Base-by-base conservation (phyloP, 2,113 vertebrate species). In the Aegotheles bennettii region DNA sequence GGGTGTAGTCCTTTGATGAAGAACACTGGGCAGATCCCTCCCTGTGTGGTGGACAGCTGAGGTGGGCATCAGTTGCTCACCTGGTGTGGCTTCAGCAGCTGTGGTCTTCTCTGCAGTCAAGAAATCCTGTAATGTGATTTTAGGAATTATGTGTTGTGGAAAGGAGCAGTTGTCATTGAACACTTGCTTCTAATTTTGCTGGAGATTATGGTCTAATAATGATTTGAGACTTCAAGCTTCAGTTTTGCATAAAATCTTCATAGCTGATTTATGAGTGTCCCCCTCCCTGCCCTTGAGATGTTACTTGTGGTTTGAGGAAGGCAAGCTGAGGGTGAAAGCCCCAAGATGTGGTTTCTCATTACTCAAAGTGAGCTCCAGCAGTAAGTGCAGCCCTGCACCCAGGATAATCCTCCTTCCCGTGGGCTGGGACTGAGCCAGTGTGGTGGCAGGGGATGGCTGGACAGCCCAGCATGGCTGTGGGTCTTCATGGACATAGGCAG, bases 11-110 rank as follows among this genome's bases (percentile, higher is more conserved):
- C 8, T 87, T n/a, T 87, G 31, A 56, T 40, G 59, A 81, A 50
- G 31, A 82, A 3, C 4, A 2, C 68, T 59, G 29, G 28, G 11
- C n/a, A 56, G 5, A 45, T 68, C 25, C 21, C 25, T 48, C 6
- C 23, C 21, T 59, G 21, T 6, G 2, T 0, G 0, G 18, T n/a
- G 45, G 21, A 9, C n/a, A 73, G 5, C n/a, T 13, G 11, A 29
- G 31, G 0, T 45, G 42, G 16, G 2, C 29, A 48, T 69, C 40
- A 69, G 33, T 61, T 47, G 26, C 85, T 71, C 28, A 15, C 35
- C 40, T 43, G 7, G 28, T 4, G 4, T 69, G 63, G 9, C 23
- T 73, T 76, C 38, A 35, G 25, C 53, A 48, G 4, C 51, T 50
- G 11, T 82, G 33, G 3, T 28, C 25, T 54, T 76, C 35, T 45